Evolutionary conservation across 1,140 invertebrate species (phyloP).

Genomic region (Leptopilina clavipes): DNA sequence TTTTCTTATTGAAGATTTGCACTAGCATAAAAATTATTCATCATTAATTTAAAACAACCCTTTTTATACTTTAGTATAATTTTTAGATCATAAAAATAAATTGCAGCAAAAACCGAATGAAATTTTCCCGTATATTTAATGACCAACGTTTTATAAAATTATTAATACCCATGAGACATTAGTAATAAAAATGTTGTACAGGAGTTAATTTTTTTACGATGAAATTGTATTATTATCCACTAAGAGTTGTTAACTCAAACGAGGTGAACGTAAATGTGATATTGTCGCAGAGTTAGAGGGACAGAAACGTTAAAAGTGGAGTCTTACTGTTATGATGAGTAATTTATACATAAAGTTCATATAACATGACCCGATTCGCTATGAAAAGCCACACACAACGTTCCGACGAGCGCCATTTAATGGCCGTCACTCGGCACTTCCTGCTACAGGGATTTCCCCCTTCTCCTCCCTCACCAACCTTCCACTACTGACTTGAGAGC

Average conservation of each 20-base stretch:
- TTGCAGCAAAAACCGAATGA: too few relatives aligned
- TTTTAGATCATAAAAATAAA: too few relatives aligned
- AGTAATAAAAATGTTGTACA: neutral
- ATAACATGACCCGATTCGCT: constrained; percentile 23
- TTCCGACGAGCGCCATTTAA: constrained; percentile 28
- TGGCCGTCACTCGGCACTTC: constrained; percentile 32
- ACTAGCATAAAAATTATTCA: too few relatives aligned
- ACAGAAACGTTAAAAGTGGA: constrained; percentile 19
- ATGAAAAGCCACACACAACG: constrained; percentile 26
- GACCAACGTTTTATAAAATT: neutral
- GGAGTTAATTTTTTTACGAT: neutral
- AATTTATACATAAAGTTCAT: constrained; percentile 34
- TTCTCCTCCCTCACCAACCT: too few relatives aligned
- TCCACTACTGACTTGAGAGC: neutral
- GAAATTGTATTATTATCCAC: neutral
- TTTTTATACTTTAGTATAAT: too few relatives aligned
- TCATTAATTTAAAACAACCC: too few relatives aligned
- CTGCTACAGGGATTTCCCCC: constrained; percentile 15
- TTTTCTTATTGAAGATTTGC: too few relatives aligned
- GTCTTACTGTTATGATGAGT: constrained; percentile 27
- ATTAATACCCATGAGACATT: neutral
- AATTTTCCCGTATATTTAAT: too few relatives aligned
- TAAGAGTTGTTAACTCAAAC: neutral
- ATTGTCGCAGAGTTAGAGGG: neutral
- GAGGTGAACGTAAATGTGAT: constrained; percentile 1